These are phyloP conservation scores for Pseudobourletiella spinata DNA, from an alignment of 1,140 invertebrate species.

Conservation along the genomic window DNA sequence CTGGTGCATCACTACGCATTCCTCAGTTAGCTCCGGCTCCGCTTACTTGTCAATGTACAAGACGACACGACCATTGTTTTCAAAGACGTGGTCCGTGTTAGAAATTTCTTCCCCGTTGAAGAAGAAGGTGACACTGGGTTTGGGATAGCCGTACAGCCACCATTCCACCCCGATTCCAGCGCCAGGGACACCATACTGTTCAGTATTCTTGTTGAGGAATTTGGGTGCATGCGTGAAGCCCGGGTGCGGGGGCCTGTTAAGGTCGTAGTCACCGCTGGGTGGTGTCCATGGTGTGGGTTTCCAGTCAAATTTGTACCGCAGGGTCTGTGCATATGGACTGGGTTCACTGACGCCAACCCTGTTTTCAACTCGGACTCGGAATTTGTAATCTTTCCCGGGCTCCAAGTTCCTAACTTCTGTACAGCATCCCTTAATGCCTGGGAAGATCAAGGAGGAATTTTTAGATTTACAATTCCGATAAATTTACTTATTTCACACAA, in stretches of 20 bases:
- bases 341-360: conserved; percentile 95
- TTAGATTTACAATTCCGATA: conserved; percentile 1
- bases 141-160: conserved; percentile 88
- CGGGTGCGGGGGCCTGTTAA: conserved; percentile 72
- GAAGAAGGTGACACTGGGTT: conserved; percentile 45
- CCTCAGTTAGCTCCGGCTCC: too few species aligned
- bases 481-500: too few species aligned
- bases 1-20: too few species aligned
- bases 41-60: conserved; percentile 67
- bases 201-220: conserved; percentile 73
- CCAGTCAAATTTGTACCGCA: conserved; percentile 62
- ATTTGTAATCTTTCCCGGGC: conserved; percentile 82
- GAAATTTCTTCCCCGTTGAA: conserved; percentile 39
- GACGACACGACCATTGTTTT: conserved; percentile 8
- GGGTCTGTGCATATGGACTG: conserved; percentile 70
- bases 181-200: conserved; percentile 55
- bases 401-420: conserved; percentile 67
- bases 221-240: conserved; percentile 59
- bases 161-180: conserved; percentile 76
- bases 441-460: background rate
- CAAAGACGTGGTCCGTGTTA: conserved; percentile 12
- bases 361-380: conserved; percentile 88
- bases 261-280: conserved; percentile 75
- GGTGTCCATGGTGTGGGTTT: conserved; percentile 68
- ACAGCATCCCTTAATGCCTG: conserved; percentile 64